Conservation (phyloP, 64 coral and sea anemone genomes). For the Dendrophyllia cribrosa region DNA sequence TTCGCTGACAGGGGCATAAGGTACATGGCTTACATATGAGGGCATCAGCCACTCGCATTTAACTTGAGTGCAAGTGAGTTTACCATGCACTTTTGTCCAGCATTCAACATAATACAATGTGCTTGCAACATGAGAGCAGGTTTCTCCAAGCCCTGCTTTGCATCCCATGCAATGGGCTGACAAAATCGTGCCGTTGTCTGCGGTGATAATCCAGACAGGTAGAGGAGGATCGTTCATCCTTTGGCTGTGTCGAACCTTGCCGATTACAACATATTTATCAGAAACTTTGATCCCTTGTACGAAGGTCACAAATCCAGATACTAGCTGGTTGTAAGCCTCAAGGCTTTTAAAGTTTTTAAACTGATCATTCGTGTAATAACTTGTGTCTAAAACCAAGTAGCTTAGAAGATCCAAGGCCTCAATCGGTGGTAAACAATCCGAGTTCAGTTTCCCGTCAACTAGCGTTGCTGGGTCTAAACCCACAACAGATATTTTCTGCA, state of each 20-base stretch:
- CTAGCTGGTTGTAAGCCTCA: not conserved
- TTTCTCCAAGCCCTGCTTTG: conserved; percentile 24
- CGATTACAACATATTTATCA: conserved; percentile 1
- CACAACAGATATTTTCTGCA: conserved; percentile 6
- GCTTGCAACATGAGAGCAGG: conserved; percentile 10
- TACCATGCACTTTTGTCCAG: not conserved
- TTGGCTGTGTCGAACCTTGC: conserved; percentile 10
- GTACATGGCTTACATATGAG: not conserved
- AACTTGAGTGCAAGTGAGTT: conserved; percentile 14
- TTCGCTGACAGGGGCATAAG: not conserved
- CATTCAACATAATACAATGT: conserved; percentile 10
- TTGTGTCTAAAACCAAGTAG: conserved; percentile 29
- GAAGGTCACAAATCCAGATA: not conserved
- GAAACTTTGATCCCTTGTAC: conserved; percentile 6
- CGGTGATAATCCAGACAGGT: not conserved
- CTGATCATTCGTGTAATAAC: conserved; percentile 21
- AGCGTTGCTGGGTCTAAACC: conserved; percentile 32
- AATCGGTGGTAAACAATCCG: conserved; percentile 39
- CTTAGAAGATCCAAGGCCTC: conserved; percentile 7
- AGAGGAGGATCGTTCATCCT: conserved; percentile 30
- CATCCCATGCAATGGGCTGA: conserved; percentile 20
- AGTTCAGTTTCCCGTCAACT: not conserved
- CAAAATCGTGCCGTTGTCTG: not conserved
- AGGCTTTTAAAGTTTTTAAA: conserved; percentile 35
- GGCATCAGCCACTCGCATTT: not conserved